These are phyloP conservation scores for Hemicentrotus pulcherrimus DNA, from an alignment of 35 echinoderm and acorn worm genomes.

Conservation along the genomic window DNA sequence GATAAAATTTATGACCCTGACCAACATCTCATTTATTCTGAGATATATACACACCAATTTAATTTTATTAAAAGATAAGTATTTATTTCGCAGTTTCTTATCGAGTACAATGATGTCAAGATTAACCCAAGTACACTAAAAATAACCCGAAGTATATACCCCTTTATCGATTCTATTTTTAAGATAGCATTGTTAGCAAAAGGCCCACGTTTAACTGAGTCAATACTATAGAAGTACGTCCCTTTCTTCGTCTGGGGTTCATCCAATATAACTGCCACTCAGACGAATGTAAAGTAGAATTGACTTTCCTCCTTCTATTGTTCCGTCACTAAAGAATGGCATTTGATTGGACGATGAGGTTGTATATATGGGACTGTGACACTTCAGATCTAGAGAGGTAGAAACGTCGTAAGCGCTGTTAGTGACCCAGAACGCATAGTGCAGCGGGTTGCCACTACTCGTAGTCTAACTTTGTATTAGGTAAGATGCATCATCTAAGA, in stretches of 20 bases:
- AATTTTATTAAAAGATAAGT: too few species aligned
- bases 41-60: too few species aligned
- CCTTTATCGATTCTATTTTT: background rate
- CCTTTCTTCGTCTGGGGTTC: background rate
- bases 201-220: background rate
- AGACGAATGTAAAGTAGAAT: background rate
- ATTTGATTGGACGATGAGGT: conserved; percentile 17
- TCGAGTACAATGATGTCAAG: background rate
- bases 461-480: background rate
- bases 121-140: background rate
- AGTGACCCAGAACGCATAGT: background rate
- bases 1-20: too few species aligned
- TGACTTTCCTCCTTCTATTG: background rate
- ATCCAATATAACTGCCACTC: background rate
- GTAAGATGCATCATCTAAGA: background rate
- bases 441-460: background rate
- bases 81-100: background rate
- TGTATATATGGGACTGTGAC: background rate
- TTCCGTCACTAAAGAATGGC: background rate
- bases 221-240: background rate
- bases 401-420: too few species aligned
- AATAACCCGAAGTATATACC: background rate
- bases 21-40: too few species aligned
- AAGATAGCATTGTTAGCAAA: background rate
- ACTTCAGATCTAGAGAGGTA: background rate